Conservation (phyloP, 2,797 vertebrate species). For the Esox lucius region DNA sequence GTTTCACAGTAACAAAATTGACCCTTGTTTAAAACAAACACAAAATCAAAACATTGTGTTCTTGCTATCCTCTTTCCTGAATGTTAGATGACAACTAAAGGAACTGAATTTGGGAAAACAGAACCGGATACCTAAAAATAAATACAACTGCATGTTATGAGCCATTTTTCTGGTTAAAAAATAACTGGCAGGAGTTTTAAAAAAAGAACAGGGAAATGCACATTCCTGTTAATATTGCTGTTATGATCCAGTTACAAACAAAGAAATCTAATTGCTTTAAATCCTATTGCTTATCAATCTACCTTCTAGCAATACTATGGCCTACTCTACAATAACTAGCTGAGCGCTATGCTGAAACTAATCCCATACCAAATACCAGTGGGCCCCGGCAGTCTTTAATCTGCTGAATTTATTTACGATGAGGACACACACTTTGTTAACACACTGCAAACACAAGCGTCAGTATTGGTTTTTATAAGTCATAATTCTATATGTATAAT, state of each 20-base stretch:
- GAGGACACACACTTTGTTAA: slow-evolving; percentile 47
- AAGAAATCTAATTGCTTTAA: slow-evolving; percentile 43
- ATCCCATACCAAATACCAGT: slow-evolving; percentile 40
- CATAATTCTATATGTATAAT: slow-evolving; percentile 13
- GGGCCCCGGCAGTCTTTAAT: slow-evolving; percentile 32
- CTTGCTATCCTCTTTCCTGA: slow-evolving; percentile 18
- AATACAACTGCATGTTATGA: slow-evolving; percentile 28
- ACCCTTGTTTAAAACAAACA: slow-evolving; percentile 35
- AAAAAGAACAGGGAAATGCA: slow-evolving; percentile 34
- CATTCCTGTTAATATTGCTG: slow-evolving; percentile 38
- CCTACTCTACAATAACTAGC: slow-evolving; percentile 43
- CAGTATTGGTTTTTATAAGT: slow-evolving; percentile 41
- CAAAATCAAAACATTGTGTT: slow-evolving; percentile 42
- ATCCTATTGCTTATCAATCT: slow-evolving; percentile 45
- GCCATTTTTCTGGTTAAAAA: slow-evolving; percentile 23
- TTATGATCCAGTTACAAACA: slow-evolving; percentile 33
- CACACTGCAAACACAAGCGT: slow-evolving; percentile 74
- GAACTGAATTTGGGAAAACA: slow-evolving; percentile 13
- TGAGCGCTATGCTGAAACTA: slow-evolving; percentile 28
- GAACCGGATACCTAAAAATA: slow-evolving; percentile 28
- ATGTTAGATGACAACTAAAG: slow-evolving; percentile 10
- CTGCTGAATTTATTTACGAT: slow-evolving; percentile 10
- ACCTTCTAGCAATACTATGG: slow-evolving; percentile 36
- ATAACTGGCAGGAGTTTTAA: slow-evolving; percentile 59
- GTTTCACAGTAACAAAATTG: background rate